A percentile compares a stretch with the other conserved stretches of the same genome.
phyloP scores from a whole-genome alignment of 2,888 invertebrate genomes.

The Meghimatium bilineatum region DNA sequence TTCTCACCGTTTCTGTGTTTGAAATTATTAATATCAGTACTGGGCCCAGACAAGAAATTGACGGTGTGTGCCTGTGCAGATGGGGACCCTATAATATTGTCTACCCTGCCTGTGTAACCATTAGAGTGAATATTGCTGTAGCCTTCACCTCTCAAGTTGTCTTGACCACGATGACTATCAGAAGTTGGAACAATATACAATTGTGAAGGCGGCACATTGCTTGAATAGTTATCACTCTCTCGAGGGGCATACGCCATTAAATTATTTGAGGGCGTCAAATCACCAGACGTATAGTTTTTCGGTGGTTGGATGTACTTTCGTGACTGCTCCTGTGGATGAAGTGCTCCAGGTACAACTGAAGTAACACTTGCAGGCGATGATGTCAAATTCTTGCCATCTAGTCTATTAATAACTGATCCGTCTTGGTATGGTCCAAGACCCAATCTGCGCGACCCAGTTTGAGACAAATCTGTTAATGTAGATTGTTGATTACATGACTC shows the following conservation, averaged over 20 bases:
- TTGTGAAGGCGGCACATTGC: neutral
- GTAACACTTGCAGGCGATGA: neutral
- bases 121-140: neutral
- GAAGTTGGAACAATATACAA: neutral
- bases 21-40: neutral
- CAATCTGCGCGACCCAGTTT: neutral
- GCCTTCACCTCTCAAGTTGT: neutral
- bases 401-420: neutral
- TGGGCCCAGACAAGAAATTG: neutral
- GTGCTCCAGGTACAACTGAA: neutral
- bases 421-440: neutral
- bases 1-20: neutral
- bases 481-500: neutral
- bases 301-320: neutral
- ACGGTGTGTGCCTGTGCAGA: neutral
- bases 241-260: neutral
- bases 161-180: neutral
- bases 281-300: neutral
- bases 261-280: neutral
- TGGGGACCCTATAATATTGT: neutral
- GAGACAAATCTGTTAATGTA: neutral
- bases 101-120: neutral
- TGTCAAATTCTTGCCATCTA: neutral
- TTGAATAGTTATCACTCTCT: neutral
- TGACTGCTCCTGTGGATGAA: no score